Percentiles rank a stretch among this genome's conserved stretches.
These are phyloP conservation scores for Chaetura pelagica DNA, from an alignment of 2,113 vertebrate species.

Conservation along the genomic window DNA sequence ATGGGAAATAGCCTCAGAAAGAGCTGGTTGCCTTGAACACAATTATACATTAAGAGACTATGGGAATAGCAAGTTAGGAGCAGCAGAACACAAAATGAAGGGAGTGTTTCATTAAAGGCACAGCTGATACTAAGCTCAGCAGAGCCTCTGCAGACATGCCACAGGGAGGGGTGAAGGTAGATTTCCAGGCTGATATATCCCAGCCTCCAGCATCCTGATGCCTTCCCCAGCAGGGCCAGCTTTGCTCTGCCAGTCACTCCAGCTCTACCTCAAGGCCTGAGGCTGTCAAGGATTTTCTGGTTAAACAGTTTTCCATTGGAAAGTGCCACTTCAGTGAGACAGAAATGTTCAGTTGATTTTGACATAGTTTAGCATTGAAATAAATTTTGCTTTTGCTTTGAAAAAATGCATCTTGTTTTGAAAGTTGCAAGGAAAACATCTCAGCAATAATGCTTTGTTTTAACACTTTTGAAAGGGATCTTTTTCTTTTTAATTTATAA, in stretches of 20 bases:
- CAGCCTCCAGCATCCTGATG: neutral
- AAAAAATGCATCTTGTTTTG: neutral
- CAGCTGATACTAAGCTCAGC: neutral
- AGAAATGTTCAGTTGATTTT: neutral
- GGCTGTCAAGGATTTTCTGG: neutral
- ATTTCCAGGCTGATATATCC: neutral
- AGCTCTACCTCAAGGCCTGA: neutral
- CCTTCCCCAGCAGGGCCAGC: neutral
- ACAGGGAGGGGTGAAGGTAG: fast-evolving
- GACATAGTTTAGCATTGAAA: neutral
- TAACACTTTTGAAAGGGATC: neutral
- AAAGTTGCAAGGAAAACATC: neutral
- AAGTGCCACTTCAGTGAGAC: neutral
- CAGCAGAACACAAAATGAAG: neutral
- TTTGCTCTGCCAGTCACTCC: fast-evolving
- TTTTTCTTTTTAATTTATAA: neutral
- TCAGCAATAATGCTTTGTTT: neutral
- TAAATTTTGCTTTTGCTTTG: neutral
- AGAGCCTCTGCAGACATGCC: neutral
- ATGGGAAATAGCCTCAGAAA: slow-evolving; percentile 29
- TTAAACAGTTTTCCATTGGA: neutral
- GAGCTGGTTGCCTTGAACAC: neutral
- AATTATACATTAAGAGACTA: neutral
- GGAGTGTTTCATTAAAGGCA: neutral
- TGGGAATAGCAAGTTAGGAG: neutral